phyloP scores from a whole-genome alignment of 2,888 invertebrate species.

The Latrodectus elegans region DNA sequence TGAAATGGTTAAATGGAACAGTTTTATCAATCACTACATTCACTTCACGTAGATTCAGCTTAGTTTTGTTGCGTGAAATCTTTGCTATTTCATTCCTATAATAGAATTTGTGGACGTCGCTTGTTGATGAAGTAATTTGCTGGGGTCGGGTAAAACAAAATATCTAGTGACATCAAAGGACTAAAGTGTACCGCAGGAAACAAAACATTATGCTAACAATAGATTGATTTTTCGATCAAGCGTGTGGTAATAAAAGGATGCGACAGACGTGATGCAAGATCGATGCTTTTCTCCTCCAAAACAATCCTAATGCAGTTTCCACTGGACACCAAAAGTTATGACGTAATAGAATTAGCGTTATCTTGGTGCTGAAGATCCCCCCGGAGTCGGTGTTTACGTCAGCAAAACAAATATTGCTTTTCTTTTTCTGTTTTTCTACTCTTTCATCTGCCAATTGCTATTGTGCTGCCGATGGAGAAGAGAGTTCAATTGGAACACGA shows the following conservation, averaged over 20 bases:
- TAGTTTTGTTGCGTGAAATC: too few species aligned
- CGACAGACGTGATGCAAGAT: slow-evolving; percentile 18
- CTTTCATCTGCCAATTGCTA: neutral
- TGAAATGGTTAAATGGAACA: too few species aligned
- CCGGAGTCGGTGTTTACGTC: slow-evolving; percentile 23
- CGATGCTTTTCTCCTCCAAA: slow-evolving; percentile 10
- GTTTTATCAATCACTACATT: too few species aligned
- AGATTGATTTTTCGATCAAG: slow-evolving; percentile 51
- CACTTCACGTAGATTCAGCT: too few species aligned
- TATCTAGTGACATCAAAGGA: too few species aligned
- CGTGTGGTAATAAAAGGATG: slow-evolving; percentile 44
- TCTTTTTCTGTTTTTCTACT: slow-evolving; percentile 7
- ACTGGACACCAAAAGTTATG: slow-evolving; percentile 6
- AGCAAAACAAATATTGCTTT: slow-evolving; percentile 31
- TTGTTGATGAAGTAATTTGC: too few species aligned
- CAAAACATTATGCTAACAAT: too few species aligned
- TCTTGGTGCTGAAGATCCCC: slow-evolving; percentile 18
- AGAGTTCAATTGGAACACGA: neutral
- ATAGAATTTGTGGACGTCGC: too few species aligned
- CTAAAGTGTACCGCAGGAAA: too few species aligned
- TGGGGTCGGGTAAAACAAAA: too few species aligned
- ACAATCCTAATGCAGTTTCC: neutral
- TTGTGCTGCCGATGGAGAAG: neutral
- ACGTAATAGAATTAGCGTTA: slow-evolving; percentile 57
- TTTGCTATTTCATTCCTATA: too few species aligned